Conservation (phyloP, 2,113 vertebrate species). For the Chiloscyllium plagiosum region DNA sequence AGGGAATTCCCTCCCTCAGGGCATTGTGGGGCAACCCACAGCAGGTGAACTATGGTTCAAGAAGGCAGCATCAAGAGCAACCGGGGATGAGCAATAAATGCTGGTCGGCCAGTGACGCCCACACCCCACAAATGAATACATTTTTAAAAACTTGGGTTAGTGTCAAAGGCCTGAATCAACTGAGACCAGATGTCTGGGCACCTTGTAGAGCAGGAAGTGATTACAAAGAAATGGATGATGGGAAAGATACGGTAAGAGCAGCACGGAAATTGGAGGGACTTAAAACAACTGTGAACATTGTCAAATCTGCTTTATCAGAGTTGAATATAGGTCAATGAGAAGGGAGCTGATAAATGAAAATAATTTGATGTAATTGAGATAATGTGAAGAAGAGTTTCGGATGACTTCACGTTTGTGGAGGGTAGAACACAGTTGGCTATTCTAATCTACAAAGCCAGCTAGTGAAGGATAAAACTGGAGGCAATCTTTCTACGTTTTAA, state of each 20-base stretch:
- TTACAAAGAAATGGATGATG: background rate
- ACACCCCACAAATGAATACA: too few relatives aligned
- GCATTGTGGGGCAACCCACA: too few relatives aligned
- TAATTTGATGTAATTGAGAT: background rate
- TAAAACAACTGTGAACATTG: background rate
- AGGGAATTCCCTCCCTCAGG: too few relatives aligned
- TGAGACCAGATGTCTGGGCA: background rate
- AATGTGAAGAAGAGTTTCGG: background rate
- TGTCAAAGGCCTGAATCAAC: background rate
- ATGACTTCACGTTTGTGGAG: background rate
- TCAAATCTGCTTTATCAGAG: background rate
- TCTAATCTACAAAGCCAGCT: background rate
- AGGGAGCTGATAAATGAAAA: background rate
- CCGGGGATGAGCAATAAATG: too few relatives aligned
- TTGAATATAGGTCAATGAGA: background rate
- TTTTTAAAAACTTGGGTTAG: background rate
- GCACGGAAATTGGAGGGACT: background rate
- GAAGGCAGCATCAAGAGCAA: too few relatives aligned
- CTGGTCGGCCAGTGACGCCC: too few relatives aligned
- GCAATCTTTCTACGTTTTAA: background rate
- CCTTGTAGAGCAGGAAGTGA: background rate
- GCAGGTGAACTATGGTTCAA: too few relatives aligned
- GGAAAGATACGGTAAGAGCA: too few relatives aligned
- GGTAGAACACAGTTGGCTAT: background rate
- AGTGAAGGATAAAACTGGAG: background rate